Conservation (phyloP, 2,888 invertebrate genomes). For the Pristionchus japonicus region DNA sequence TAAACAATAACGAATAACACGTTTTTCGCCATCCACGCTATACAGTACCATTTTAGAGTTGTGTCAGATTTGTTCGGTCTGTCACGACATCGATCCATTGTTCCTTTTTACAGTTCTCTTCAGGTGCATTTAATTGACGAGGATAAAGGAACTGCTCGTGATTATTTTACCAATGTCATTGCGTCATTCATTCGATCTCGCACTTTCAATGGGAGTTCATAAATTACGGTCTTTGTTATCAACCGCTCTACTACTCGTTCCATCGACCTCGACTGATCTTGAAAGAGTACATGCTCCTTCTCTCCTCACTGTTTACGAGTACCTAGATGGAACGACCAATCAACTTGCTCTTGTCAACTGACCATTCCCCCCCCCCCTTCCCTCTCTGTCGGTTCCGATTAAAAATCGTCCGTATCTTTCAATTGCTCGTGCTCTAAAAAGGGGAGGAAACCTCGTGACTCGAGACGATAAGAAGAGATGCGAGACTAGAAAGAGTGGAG, state of each 20-base stretch:
- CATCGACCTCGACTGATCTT: constrained; percentile 17
- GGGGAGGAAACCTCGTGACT: constrained; percentile 24
- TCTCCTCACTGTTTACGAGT: not conserved
- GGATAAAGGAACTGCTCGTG: not conserved
- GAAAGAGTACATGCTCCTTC: constrained; percentile 33
- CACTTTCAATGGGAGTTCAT: not conserved
- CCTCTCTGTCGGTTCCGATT: constrained; percentile 6
- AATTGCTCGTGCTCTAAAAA: not conserved
- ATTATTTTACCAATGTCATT: not conserved
- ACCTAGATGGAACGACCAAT: not conserved
- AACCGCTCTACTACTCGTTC: not conserved
- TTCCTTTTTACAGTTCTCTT: not conserved
- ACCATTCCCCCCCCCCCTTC: not conserved
- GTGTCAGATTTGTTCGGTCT: not conserved
- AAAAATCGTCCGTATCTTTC: not conserved
- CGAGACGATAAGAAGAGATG: not conserved
- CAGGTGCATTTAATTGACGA: no score
- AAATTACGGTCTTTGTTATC: constrained; percentile 13
- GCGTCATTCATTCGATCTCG: not conserved
- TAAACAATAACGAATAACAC: constrained; percentile 7
- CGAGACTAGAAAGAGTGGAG: constrained; percentile 9
- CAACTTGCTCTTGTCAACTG: not conserved
- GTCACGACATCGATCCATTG: not conserved
- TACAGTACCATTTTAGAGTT: not conserved
- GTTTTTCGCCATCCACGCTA: not conserved